Conservation (phyloP, 2,113 vertebrate species). For the Tragelaphus imberbis region DNA sequence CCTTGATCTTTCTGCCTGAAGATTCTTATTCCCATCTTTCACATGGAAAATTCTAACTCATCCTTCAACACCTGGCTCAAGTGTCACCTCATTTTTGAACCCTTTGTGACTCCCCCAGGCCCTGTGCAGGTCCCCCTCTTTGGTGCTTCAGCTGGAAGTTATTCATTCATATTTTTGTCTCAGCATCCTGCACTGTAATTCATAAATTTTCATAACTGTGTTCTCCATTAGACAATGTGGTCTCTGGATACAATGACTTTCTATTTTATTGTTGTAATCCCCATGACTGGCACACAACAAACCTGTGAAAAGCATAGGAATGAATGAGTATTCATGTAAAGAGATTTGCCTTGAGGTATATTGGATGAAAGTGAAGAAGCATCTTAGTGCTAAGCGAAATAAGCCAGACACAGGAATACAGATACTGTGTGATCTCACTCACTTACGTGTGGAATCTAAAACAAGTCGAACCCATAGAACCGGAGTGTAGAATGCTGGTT, state of each 20-base stretch:
- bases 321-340: background rate
- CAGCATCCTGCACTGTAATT: background rate
- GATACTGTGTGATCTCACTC: background rate
- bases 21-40: background rate
- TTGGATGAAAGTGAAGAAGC: background rate
- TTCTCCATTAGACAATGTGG: background rate
- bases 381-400: background rate
- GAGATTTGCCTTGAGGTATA: background rate
- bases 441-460: background rate
- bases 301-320: constrained; percentile 5
- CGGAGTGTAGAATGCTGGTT: background rate
- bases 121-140: background rate
- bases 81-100: background rate
- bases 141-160: background rate
- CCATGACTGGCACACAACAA: background rate
- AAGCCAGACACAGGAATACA: background rate
- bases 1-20: background rate
- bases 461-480: background rate
- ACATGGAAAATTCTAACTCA: background rate
- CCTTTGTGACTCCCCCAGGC: background rate
- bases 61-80: background rate
- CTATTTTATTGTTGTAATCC: background rate
- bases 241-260: background rate
- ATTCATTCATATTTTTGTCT: background rate
- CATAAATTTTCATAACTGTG: background rate